A percentile compares a stretch with the other conserved stretches of the same genome.
Conservation (phyloP, 2,888 invertebrate genomes). For the Synergus gifuensis region DNA sequence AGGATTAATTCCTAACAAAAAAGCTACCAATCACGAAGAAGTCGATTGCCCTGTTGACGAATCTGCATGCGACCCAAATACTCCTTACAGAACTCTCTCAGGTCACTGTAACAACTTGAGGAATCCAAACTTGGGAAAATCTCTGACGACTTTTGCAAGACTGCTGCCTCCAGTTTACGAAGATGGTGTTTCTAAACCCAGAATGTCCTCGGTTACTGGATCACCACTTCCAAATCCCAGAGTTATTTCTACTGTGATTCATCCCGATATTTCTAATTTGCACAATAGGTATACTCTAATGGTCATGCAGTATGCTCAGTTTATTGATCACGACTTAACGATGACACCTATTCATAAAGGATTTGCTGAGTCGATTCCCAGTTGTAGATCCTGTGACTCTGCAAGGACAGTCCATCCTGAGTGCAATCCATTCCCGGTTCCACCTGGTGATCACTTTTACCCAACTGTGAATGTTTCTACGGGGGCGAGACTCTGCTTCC, state of each 20-base stretch:
- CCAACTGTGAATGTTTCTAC: constrained; percentile 91
- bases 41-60: constrained; percentile 86
- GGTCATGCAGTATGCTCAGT: constrained; percentile 97
- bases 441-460: constrained; percentile 93
- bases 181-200: constrained; percentile 91
- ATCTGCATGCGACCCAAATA: constrained; percentile 85
- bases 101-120: constrained; percentile 94
- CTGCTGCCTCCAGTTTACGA: constrained; percentile 92
- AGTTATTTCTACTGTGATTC: constrained; percentile 91
- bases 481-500: constrained; percentile 92
- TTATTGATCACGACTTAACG: constrained; percentile 96
- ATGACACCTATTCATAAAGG: constrained; percentile 96
- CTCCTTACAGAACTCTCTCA: constrained; percentile 86
- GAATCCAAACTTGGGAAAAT: constrained; percentile 90
- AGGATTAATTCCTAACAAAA: constrained; percentile 83
- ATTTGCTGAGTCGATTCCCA: constrained; percentile 93
- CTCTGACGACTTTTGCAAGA: constrained; percentile 91
- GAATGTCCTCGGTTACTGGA: constrained; percentile 87
- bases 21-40: constrained; percentile 82
- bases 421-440: constrained; percentile 95
- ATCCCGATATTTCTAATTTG: constrained; percentile 94
- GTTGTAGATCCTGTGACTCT: constrained; percentile 93
- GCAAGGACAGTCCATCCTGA: constrained; percentile 93
- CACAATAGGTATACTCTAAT: constrained; percentile 93
- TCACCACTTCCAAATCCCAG: constrained; percentile 90